Conservation (phyloP, 2,888 invertebrate species). For the Odontocolon sp. region DNA sequence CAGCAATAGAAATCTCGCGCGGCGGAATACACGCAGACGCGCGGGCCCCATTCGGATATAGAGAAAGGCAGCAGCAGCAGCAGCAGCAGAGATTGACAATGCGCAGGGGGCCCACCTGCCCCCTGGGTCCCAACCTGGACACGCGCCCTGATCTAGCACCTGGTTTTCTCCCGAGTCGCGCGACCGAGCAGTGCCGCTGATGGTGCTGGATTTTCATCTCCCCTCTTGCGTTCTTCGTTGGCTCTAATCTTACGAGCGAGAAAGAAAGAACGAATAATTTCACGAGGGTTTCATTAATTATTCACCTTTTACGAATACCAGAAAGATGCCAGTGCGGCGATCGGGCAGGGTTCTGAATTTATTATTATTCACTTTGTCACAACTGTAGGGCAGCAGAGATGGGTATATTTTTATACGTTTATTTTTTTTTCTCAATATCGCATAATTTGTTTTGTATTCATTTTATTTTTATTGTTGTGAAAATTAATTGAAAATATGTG, state of each 20-base stretch:
- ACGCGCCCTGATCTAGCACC: slow-evolving; percentile 78
- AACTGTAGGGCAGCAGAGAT: no score
- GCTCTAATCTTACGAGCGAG: not conserved
- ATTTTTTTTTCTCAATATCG: no score
- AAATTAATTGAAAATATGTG: no score
- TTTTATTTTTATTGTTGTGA: no score
- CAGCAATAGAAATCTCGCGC: slow-evolving; percentile 29
- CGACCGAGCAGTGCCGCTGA: slow-evolving; percentile 42
- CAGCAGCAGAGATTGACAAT: slow-evolving; percentile 79
- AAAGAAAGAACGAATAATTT: slow-evolving; percentile 2
- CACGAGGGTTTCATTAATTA: slow-evolving; percentile 24
- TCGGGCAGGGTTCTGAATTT: not conserved
- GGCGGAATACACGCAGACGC: slow-evolving; percentile 41
- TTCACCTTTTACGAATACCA: not conserved
- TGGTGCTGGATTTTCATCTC: slow-evolving; percentile 42
- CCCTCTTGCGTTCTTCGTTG: slow-evolving; percentile 1
- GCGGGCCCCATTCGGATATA: slow-evolving; percentile 32
- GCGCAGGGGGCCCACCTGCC: slow-evolving; percentile 80
- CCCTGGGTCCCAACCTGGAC: slow-evolving; percentile 75
- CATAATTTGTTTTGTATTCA: no score
- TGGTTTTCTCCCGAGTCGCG: slow-evolving; percentile 65
- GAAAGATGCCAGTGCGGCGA: not conserved
- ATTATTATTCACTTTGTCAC: not conserved
- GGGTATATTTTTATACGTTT: no score
- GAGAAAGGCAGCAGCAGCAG: slow-evolving; percentile 67